Base-by-base conservation (phyloP, 23 tunicate species). In the Oikopleura albicans region DNA sequence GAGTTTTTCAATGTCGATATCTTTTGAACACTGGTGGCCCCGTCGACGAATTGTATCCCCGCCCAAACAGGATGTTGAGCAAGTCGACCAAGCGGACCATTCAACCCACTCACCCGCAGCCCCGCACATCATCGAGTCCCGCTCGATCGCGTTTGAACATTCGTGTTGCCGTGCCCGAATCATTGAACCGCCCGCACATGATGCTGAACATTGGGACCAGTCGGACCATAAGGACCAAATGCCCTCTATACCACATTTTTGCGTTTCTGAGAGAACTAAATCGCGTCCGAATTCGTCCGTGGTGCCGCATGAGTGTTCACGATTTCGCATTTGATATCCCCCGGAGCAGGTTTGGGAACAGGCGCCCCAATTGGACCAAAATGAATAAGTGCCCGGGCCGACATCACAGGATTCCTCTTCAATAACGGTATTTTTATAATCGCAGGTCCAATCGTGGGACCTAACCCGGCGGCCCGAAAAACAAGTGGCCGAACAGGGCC, bases 341-440 rank as follows among this genome's bases (percentile, higher is more conserved):
- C 92, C 99, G 16, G 86, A 57, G 75, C 99, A 95, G 29, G 92
- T 85, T 40, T 66, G 84, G 34, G 97, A 92, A 86, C 99, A 95
- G 39, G 84, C 89, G 16, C 87, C 87, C 96, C 96, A 95, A 39
- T 88, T 87, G 36, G 96, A 85, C 99, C 99, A 95, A 33, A 85
- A 87, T 0, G 90, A 90, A 71, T 84, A 92, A 76, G 86, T 89
- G 63, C 97, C 97, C 0, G 86, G 40, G 91, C 94, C 98, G 1
- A 88, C 59, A 75, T 90, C 85, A 76, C 98, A 93, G 22, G 85
- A 39, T 76, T 66, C 79, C 0, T 85, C 75, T 63, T 88, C 89
- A 0, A 84, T 86, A 39, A 90, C 91, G n/a, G 83, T 83, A 66
- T 86, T 37, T 71, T 71, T 71, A 29, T 71, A 71, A 37, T 71